Percentiles rank a stretch among this genome's conserved stretches.
Conservation (phyloP, 1,140 invertebrate species). For the Vollenhovia emeryi region DNA sequence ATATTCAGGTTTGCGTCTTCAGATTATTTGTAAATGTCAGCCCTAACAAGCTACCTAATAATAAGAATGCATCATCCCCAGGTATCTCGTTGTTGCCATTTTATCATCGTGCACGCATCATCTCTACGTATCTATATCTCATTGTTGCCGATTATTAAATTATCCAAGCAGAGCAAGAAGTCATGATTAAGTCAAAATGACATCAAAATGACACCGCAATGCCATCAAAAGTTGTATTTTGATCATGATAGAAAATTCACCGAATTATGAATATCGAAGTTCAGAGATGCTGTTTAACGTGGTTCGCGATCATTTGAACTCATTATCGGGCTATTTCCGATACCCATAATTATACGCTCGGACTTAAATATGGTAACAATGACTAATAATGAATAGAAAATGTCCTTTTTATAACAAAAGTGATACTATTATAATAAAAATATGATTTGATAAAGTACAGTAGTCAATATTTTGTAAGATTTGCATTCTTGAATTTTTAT, state of each 20-base stretch:
- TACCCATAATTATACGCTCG: not conserved
- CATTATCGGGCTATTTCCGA: not conserved
- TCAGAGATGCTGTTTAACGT: not conserved
- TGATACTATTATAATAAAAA: not conserved
- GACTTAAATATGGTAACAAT: not conserved
- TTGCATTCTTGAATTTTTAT: too few relatives aligned
- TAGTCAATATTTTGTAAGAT: too few relatives aligned
- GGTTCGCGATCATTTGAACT: not conserved
- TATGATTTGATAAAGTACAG: too few relatives aligned
- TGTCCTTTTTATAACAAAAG: not conserved
- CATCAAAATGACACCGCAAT: constrained; percentile 7
- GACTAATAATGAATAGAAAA: not conserved
- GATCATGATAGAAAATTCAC: constrained; percentile 2
- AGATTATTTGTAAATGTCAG: too few relatives aligned
- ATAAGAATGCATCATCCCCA: too few relatives aligned
- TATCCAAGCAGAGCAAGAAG: too few relatives aligned
- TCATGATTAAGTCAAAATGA: constrained; percentile 9
- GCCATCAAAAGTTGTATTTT: constrained; percentile 2
- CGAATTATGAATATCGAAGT: constrained; percentile 7
- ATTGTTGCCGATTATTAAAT: too few relatives aligned
- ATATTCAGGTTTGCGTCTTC: too few relatives aligned
- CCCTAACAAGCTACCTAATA: too few relatives aligned
- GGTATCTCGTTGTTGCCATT: too few relatives aligned
- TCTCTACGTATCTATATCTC: too few relatives aligned
- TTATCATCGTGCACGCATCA: too few relatives aligned